Evolutionary conservation across 2,888 invertebrate genomes (phyloP), one percentile per base, ranked within the genome.

Genomic region (Chalcis sispes): DNA sequence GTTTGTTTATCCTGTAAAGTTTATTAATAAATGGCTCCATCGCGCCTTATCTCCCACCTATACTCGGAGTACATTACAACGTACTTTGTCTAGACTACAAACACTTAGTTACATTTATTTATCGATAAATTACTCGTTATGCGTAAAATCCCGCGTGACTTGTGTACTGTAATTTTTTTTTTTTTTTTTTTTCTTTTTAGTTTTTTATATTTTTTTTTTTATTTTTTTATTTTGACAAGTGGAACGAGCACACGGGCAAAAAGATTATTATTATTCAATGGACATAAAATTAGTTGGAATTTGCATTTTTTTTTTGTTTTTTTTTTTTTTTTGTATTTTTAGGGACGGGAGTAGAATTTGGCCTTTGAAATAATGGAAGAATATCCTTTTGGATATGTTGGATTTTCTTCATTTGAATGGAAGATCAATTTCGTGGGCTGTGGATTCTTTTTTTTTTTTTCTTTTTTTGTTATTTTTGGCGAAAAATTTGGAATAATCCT

Each of bases 81-180:
- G 84, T 85, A 85, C 85, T 86, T 87, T 86, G 84, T 83, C 87
- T 88, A 88, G 83, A 83, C 88, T 88, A 88, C 87, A 81, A 84
- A 88, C 88, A 88, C 86, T 87, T 86, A 88, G 83, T 73, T 86
- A 88, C 88, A 88, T 85, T 86, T 87, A 88, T 62, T 85, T 87
- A 87, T 84, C 82, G 82, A 84, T 81, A 77, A 85, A 83, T 86
- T 84, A 85, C 82, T 83, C 83, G 83, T 85, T 83, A 84, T 77
- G 73, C 78, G 75, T 79, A 64, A 20, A 67, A 62, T 64, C 56
- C 58, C 72, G 66, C 75, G 72, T 72, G 73, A 65, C 36, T 52
- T 70, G 15, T 46, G 27, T 61, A 40, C 25, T 32, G n/a, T 56
- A 7, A 4, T 7, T 50, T 64, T 29, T 40, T 18, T 27, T 36